Base-by-base conservation (phyloP, 2,797 vertebrate species). In the Bradypodion pumilum region DNA sequence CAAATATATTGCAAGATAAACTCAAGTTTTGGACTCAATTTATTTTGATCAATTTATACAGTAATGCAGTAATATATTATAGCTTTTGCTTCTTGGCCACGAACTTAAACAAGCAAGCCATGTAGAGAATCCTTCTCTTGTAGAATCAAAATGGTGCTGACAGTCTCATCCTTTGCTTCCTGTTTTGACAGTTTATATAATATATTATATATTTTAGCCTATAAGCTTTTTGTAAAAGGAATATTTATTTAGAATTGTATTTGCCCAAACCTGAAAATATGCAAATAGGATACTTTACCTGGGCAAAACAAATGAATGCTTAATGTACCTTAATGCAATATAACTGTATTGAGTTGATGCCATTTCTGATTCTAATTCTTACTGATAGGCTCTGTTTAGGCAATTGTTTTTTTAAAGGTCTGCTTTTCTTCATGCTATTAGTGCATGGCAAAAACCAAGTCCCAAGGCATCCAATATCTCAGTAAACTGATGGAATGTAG, bases 341-440 rank as follows among this genome's bases (percentile, higher is more conserved):
- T 88, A 94, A 91, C 85, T 88, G 95, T 94, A 93, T 90, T 90
- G 86, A 91, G 52, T 66, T 42, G 86, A 63, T 87, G 77, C 62
- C 79, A 83, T 73, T 87, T 86, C 74, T 90, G 89, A 94, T 86
- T 89, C 90, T 94, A 95, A 94, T 94, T 90, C 87, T 92, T 92
- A 81, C 85, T 89, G 91, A 92, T 88, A 95, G 88, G 81, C 70
- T 86, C 85, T 90, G 91, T 89, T 93, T 90, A 89, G 85, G 81
- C 91, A 93, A 95, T 95, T 95, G 94, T 89, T 93, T 94, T 85
- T 93, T 90, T n/a, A n/a, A 93, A 95, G 88, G 81, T 95, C 94
- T 94, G 68, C 79, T 92, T 95, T 92, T 94, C 74, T 93, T 94
- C 87, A 90, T 93, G 94, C 93, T 94, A 92, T 95, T 92, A 94